Conservation (phyloP, 2,888 invertebrate genomes). For the Phortica magna region DNA sequence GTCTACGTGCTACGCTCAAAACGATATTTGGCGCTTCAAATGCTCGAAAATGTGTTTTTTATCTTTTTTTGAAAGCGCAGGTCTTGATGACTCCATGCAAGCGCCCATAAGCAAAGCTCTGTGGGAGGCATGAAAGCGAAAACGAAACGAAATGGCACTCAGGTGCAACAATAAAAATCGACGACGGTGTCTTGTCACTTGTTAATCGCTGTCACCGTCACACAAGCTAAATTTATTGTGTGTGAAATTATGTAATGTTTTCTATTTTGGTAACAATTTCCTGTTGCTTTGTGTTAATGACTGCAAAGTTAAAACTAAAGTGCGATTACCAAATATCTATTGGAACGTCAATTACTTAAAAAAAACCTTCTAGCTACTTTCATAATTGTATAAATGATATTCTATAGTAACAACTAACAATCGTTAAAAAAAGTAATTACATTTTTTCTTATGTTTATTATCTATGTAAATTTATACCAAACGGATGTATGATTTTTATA, state of each 20-base stretch:
- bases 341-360: no score
- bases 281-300: slow-evolving; percentile 41
- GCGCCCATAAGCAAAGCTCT: neutral
- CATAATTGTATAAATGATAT: no score
- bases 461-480: no score
- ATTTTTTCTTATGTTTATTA: no score
- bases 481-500: no score
- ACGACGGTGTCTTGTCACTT: slow-evolving; percentile 1
- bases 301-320: neutral
- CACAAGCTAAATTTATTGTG: slow-evolving; percentile 50
- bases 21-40: neutral
- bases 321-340: no score
- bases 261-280: slow-evolving; percentile 48
- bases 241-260: slow-evolving; percentile 58
- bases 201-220: slow-evolving; percentile 41
- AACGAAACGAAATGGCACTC: no score
- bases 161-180: no score
- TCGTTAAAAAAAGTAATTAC: no score
- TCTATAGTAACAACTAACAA: no score
- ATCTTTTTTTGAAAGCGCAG: neutral
- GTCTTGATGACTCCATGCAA: neutral
- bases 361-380: no score
- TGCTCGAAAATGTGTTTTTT: neutral
- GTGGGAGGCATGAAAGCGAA: no score
- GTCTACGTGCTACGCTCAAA: neutral